Evolutionary conservation across 2,888 invertebrate genomes (phyloP), one percentile per base, ranked within the genome.

Genomic region (Sarcophaga caerulescens): DNA sequence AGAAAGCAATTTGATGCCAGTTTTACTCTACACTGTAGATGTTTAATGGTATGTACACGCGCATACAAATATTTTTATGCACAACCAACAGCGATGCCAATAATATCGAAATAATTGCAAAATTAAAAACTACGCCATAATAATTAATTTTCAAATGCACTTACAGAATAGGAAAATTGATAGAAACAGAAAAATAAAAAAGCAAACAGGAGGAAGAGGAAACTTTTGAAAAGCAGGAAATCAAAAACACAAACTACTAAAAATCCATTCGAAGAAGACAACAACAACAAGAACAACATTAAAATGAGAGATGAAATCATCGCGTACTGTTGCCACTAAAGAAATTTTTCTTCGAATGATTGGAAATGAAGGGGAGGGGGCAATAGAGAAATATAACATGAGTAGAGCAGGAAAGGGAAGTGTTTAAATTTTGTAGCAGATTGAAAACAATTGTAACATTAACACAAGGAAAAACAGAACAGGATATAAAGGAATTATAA

Each of bases 61-160:
- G 23, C 21, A 12, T 71, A 71, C 14, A 3, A 6, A 19, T 8
- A 44, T 62, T 69, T 52, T 5, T 45, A 11, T 6, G n/a, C 6
- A 52, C 17, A 35, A 66, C 57, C 45, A 66, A 68, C 59, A 74
- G 17, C 21, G 63, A 44, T 68, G 5, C 74, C 74, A 76, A 80
- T 71, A 62, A 69, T 65, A 17, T 45, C 17, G 44, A 76, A 71
- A 70, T 81, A 84, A 74, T 71, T 80, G 44, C 23, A 19, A 84
- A 78, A 78, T 69, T 63, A 81, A 77, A 35, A 66, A 73, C 8
- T 66, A 69, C 45, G 63, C 74, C 71, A 73, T 69, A 65, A 78
- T 85, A 81, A 85, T 85, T 81, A 78, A 81, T 85, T 85, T 71
- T 70, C 45, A 63, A 70, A 59, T 77, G 66, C 60, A 77, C 57